A percentile compares a stretch with the other conserved stretches of the same genome.
Evolutionary conservation across 1,140 invertebrate genomes (phyloP).

Genomic region (Belonocnema kinseyi): DNA sequence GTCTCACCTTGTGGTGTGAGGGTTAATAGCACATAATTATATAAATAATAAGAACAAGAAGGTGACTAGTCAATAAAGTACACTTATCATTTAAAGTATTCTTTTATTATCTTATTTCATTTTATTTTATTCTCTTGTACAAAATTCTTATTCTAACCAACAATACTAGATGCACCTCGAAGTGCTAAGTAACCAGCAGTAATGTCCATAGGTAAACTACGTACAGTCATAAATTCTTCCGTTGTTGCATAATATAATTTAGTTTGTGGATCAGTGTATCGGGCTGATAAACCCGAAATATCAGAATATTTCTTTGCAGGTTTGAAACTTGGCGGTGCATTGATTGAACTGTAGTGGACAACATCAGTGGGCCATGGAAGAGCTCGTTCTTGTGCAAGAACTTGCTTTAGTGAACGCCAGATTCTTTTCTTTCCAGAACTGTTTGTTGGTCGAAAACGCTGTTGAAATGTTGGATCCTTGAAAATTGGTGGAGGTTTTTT

Average conservation of each 20-base stretch:
- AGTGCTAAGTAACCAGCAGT: slow-evolving; percentile 91
- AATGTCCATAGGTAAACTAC: slow-evolving; percentile 92
- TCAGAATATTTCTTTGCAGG: slow-evolving; percentile 96
- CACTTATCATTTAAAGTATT: too few relatives aligned
- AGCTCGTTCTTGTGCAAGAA: slow-evolving; percentile 82
- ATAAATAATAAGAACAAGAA: too few relatives aligned
- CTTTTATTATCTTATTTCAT: too few relatives aligned
- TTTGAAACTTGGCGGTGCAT: slow-evolving; percentile 92
- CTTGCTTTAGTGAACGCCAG: slow-evolving; percentile 88
- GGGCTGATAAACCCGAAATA: slow-evolving; percentile 89
- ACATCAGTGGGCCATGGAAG: slow-evolving; percentile 82
- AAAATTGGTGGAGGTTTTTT: slow-evolving; percentile 66
- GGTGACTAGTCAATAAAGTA: too few relatives aligned
- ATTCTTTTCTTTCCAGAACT: slow-evolving; percentile 82
- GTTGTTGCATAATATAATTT: slow-evolving; percentile 89
- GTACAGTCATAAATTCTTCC: slow-evolving; percentile 90
- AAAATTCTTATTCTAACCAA: slow-evolving; percentile 77
- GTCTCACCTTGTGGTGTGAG: too few relatives aligned
- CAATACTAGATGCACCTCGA: slow-evolving; percentile 89
- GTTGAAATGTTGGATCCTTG: slow-evolving; percentile 70
- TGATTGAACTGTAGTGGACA: slow-evolving; percentile 87
- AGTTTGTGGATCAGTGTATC: slow-evolving; percentile 93
- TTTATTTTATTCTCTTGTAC: too few relatives aligned
- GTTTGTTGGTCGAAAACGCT: slow-evolving; percentile 71
- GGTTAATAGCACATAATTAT: too few relatives aligned